These are phyloP conservation scores for Lonchura striata DNA, from an alignment of 2,113 vertebrate species.

Conservation along the genomic window DNA sequence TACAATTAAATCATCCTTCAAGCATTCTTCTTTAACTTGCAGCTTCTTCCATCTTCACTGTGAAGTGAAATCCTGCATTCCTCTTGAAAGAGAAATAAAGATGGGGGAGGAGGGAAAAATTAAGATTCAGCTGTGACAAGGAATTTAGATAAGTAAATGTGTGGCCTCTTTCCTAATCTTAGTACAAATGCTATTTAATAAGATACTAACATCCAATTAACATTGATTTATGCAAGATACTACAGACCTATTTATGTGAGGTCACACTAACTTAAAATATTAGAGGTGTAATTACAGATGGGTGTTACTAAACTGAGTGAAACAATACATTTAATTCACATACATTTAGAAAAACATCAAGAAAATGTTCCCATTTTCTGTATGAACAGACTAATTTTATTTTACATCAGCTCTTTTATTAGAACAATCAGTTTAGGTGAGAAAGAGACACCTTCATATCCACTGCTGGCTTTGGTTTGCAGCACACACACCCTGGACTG, in stretches of 20 bases:
- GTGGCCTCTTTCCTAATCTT: not conserved
- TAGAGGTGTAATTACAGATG: not conserved
- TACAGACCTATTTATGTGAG: conserved; percentile 6
- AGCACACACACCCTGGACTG: not conserved
- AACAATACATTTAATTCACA: not conserved
- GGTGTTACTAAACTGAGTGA: not conserved
- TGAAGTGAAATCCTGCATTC: not conserved
- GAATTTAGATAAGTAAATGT: conserved; percentile 11
- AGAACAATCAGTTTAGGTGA: not conserved
- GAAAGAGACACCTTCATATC: not conserved
- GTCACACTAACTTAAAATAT: conserved; percentile 2
- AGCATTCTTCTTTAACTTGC: not conserved
- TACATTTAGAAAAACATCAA: not conserved
- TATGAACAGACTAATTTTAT: not conserved
- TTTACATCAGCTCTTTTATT: not conserved
- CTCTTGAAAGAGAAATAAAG: not conserved
- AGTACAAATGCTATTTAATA: conserved; percentile 12
- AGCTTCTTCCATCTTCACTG: not conserved
- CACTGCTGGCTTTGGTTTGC: not conserved
- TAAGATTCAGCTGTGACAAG: not conserved
- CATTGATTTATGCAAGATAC: not conserved
- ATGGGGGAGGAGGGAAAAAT: not conserved
- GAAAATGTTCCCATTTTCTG: not conserved
- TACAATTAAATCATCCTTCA: conserved; percentile 18
- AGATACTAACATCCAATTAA: conserved; percentile 39